phyloP scores from a whole-genome alignment of 2,113 vertebrate species.

The Charina bottae region DNA sequence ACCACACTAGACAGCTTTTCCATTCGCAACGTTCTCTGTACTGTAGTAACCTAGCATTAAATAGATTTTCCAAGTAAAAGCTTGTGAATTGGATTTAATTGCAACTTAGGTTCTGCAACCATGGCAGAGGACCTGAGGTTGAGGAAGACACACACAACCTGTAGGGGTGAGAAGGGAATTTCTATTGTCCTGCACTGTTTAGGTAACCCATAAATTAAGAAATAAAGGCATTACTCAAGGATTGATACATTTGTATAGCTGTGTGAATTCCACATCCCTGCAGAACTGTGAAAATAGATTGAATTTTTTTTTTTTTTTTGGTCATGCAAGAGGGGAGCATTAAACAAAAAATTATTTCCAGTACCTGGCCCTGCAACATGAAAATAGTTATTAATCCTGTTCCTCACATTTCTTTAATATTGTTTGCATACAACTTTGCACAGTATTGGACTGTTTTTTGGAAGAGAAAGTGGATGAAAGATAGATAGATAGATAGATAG shows the following conservation, averaged over 20 bases:
- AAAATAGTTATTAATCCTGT: not conserved
- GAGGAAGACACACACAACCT: no score
- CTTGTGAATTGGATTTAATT: no score
- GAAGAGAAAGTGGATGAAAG: not conserved
- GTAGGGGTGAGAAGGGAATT: no score
- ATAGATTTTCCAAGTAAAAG: no score
- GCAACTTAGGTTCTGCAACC: no score
- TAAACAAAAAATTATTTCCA: not conserved
- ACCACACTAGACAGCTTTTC: no score
- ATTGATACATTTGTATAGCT: not conserved
- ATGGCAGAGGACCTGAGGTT: no score
- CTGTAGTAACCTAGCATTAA: no score
- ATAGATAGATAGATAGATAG: no score
- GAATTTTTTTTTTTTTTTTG: not conserved
- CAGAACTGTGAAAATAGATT: not conserved
- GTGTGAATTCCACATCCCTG: not conserved
- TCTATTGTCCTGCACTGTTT: not conserved
- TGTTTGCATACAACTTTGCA: not conserved
- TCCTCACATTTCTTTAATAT: not conserved
- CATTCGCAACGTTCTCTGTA: no score
- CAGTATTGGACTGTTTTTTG: not conserved
- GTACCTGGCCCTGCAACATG: not conserved
- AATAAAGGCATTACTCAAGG: not conserved
- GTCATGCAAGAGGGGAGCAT: not conserved
- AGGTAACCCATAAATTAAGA: not conserved